Evolutionary conservation across 2,888 invertebrate species (phyloP).

Genomic region (Tinea pellionella): DNA sequence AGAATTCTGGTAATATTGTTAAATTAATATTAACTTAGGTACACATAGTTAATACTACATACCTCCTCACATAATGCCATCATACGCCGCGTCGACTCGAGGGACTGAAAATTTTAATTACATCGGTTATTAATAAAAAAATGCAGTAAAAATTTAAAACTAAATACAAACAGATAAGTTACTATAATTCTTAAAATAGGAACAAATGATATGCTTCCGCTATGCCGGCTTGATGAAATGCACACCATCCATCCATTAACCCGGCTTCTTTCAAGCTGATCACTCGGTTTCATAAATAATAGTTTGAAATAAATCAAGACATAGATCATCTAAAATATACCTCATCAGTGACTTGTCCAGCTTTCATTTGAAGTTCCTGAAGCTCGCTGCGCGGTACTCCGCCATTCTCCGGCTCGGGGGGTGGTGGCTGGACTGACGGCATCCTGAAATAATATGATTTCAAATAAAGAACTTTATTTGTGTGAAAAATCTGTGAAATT

Average conservation of each 20-base stretch:
- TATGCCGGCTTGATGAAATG: too few relatives aligned
- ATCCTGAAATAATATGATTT: slow-evolving; percentile 66
- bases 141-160: not conserved
- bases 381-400: slow-evolving; percentile 86
- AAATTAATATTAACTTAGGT: too few relatives aligned
- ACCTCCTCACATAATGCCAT: slow-evolving; percentile 93
- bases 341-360: slow-evolving; percentile 90
- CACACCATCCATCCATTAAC: not conserved
- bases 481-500: not conserved
- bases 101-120: slow-evolving; percentile 75
- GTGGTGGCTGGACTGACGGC: slow-evolving; percentile 70
- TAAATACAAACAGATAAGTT: too few relatives aligned
- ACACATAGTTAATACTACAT: slow-evolving; percentile 39
- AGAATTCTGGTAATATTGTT: too few relatives aligned
- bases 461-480: not conserved
- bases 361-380: slow-evolving; percentile 87
- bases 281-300: too few relatives aligned
- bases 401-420: slow-evolving; percentile 67
- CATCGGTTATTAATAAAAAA: not conserved
- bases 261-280: too few relatives aligned
- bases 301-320: too few relatives aligned
- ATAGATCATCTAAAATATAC: slow-evolving; percentile 49
- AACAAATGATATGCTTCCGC: too few relatives aligned
- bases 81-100: slow-evolving; percentile 94
- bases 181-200: too few relatives aligned